Conservation (phyloP, 2,797 vertebrate species). For the Tympanoctomys barrerae region DNA sequence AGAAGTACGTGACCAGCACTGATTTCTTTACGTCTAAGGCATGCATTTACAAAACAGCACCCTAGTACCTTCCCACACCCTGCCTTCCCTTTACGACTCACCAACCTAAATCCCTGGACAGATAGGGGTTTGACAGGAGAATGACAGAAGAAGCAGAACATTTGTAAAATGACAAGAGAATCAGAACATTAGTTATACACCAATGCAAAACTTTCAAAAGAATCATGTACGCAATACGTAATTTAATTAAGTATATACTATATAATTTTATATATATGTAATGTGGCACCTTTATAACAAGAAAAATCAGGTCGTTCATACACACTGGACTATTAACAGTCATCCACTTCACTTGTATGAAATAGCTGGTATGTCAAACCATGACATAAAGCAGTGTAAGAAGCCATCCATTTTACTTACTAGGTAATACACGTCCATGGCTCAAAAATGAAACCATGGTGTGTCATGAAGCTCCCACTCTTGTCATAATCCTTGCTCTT, state of each 20-base stretch:
- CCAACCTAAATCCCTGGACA: constrained; percentile 28
- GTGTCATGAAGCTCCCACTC: background rate
- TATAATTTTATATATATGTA: background rate
- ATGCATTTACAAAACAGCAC: background rate
- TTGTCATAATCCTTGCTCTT: background rate
- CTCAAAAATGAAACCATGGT: constrained; percentile 5
- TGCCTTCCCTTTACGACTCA: background rate
- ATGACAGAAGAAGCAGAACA: constrained; percentile 16
- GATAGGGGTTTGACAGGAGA: constrained; percentile 35
- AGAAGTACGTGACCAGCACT: background rate
- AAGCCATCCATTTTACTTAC: background rate
- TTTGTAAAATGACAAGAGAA: constrained; percentile 45
- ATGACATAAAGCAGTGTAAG: background rate
- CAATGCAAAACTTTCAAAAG: constrained; percentile 57
- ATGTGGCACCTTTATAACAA: constrained; percentile 23
- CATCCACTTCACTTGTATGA: background rate
- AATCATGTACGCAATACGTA: constrained; percentile 43
- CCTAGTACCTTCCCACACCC: background rate
- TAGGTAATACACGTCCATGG: background rate
- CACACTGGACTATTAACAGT: constrained; percentile 28
- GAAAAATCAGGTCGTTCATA: constrained; percentile 58
- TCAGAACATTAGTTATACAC: constrained; percentile 32
- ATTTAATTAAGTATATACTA: constrained; percentile 5
- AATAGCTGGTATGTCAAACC: constrained; percentile 1
- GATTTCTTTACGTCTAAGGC: background rate